These are phyloP conservation scores for Pachycephala philippinensis DNA, from an alignment of 2,113 vertebrate genomes.

Conservation along the genomic window DNA sequence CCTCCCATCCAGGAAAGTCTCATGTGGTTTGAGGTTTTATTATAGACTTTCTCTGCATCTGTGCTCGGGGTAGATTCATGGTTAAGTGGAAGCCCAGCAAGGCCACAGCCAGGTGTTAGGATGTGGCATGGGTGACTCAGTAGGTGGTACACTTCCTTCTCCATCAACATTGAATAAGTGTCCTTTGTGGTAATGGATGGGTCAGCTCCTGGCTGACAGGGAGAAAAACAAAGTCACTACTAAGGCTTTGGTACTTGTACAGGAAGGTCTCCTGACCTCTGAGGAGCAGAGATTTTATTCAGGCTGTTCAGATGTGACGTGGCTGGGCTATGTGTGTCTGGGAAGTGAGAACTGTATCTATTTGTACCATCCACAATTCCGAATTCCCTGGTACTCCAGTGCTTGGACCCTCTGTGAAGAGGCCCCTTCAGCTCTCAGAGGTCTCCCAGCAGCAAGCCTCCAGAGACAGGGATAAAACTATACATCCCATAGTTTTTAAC, in stretches of 20 bases:
- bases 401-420: neutral
- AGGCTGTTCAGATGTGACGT: neutral
- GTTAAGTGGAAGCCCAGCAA: neutral
- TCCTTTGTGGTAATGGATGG: conserved; percentile 31
- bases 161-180: neutral
- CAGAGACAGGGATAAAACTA: neutral
- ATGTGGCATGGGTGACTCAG: conserved; percentile 58
- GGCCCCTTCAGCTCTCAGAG: neutral
- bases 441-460: neutral
- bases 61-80: neutral
- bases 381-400: neutral
- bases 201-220: conserved; percentile 6
- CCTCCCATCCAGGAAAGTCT: neutral
- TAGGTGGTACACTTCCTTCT: conserved; percentile 51
- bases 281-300: neutral
- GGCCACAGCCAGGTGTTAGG: conserved; percentile 46
- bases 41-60: neutral
- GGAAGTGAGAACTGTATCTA: neutral
- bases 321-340: neutral
- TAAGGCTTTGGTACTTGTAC: neutral
- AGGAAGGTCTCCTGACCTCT: neutral
- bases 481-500: neutral
- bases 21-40: neutral
- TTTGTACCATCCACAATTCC: rapidly evolving
- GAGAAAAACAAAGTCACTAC: neutral